phyloP scores from a whole-genome alignment of 2,797 vertebrate genomes.

The Pteropus rufus region DNA sequence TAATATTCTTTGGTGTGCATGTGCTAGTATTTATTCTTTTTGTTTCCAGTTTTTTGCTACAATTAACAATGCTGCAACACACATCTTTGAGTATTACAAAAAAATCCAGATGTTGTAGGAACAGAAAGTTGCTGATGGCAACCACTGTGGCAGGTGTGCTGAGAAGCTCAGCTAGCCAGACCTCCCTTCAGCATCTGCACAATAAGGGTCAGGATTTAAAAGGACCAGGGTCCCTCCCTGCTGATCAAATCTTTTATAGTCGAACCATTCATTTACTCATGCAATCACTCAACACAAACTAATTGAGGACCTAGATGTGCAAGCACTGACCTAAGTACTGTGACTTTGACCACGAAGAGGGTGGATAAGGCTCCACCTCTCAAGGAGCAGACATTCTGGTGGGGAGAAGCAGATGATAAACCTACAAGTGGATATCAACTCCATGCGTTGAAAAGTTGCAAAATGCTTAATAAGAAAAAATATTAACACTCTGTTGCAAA shows the following conservation, averaged over 20 bases:
- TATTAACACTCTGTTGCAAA: accelerated
- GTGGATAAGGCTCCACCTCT: not conserved
- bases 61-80: not conserved
- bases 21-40: not conserved
- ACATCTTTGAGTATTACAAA: no score
- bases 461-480: not conserved
- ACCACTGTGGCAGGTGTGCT: not conserved
- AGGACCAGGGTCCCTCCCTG: not conserved
- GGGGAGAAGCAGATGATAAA: not conserved
- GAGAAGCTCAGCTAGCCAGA: not conserved
- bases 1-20: not conserved
- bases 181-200: not conserved
- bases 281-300: not conserved
- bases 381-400: not conserved
- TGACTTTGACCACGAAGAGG: not conserved
- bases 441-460: not conserved
- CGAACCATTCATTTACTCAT: not conserved
- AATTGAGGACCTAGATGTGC: accelerated
- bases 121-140: no score
- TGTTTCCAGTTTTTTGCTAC: not conserved
- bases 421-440: no score
- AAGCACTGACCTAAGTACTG: not conserved
- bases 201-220: not conserved
- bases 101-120: not conserved
- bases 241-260: not conserved